Conservation (phyloP, 2,888 invertebrate species). For the Seira sanloemensis region DNA sequence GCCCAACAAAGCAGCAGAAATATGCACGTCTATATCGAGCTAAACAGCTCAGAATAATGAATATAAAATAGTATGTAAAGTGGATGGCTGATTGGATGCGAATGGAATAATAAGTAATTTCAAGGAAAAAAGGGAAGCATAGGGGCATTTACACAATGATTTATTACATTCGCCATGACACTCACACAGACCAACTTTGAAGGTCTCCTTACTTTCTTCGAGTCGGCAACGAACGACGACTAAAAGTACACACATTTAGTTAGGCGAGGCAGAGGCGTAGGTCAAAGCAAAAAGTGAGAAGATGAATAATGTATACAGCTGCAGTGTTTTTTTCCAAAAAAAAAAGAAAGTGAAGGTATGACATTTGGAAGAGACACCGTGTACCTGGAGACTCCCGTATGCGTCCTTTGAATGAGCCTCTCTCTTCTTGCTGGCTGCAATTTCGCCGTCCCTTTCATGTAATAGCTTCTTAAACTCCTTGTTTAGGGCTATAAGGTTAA, state of each 20-base stretch:
- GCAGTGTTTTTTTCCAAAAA: background rate
- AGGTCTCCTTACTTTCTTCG: constrained; percentile 35
- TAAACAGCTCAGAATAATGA: constrained; percentile 8
- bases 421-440: background rate
- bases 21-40: too few species aligned
- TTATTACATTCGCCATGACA: constrained; percentile 31
- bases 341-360: background rate
- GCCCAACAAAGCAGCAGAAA: background rate
- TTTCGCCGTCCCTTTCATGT: constrained; percentile 12
- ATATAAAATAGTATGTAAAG: constrained; percentile 15
- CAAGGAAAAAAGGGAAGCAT: constrained; percentile 5
- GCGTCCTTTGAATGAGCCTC: too few species aligned
- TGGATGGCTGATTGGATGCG: constrained; percentile 47
- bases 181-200: constrained; percentile 24
- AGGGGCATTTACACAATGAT: background rate
- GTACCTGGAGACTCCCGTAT: constrained; percentile 16
- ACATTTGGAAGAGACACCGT: background rate
- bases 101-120: constrained; percentile 42
- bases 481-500: too few species aligned
- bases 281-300: constrained; percentile 41
- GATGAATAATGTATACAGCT: constrained; percentile 46
- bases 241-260: background rate
- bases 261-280: background rate
- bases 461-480: background rate
- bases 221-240: background rate